phyloP scores from a whole-genome alignment of 2,888 invertebrate genomes.

The Agonopterix heracliana region DNA sequence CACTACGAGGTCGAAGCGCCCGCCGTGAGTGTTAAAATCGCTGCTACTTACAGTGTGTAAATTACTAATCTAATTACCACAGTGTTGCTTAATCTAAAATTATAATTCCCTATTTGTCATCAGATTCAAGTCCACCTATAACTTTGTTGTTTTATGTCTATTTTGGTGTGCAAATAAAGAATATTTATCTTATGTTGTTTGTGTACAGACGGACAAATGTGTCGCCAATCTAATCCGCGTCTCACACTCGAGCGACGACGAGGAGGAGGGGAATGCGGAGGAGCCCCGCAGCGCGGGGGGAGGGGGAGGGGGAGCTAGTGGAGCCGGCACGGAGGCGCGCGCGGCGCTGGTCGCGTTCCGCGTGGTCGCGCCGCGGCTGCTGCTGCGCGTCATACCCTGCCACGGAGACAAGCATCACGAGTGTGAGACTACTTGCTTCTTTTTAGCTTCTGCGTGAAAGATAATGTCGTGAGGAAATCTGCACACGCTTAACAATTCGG shows the following conservation, averaged over 20 bases:
- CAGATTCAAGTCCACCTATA: too few relatives aligned
- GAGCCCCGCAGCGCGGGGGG: conserved; percentile 21
- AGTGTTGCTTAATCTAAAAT: too few relatives aligned
- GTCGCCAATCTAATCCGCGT: conserved; percentile 39
- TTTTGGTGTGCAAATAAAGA: too few relatives aligned
- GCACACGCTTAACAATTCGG: too few relatives aligned
- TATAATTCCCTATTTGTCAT: too few relatives aligned
- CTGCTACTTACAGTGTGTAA: neutral
- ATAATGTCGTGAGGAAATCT: too few relatives aligned
- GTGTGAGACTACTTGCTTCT: too few relatives aligned
- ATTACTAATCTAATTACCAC: too few relatives aligned
- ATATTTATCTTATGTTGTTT: too few relatives aligned
- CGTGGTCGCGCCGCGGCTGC: conserved; percentile 46
- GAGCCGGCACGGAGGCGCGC: conserved; percentile 26
- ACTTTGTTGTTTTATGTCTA: too few relatives aligned
- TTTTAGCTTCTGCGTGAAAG: too few relatives aligned
- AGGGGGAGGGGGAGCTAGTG: conserved; percentile 13
- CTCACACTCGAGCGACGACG: conserved; percentile 7
- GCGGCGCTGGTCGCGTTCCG: conserved; percentile 42
- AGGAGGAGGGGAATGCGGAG: conserved; percentile 18
- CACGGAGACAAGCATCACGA: conserved; percentile 8
- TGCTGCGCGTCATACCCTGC: conserved; percentile 36
- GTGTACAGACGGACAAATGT: conserved; percentile 39
- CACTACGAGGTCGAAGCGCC: conserved; percentile 38
- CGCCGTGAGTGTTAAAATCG: conserved; percentile 23